Evolutionary conservation across 2,113 vertebrate genomes (phyloP), one percentile per base, ranked within the genome.

Genomic region (Clarias macrocephalus): DNA sequence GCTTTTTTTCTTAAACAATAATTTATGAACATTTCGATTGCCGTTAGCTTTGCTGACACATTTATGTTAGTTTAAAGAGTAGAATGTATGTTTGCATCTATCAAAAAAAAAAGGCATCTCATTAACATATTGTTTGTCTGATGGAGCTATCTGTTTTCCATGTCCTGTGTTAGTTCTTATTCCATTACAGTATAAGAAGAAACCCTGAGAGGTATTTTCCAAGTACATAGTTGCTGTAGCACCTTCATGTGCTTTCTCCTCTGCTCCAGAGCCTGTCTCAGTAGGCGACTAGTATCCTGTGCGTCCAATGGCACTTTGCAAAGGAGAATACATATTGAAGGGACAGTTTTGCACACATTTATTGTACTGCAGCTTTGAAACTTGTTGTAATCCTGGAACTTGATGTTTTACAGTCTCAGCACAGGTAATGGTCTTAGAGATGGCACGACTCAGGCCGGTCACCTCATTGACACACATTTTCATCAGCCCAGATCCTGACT

Each of bases 371-470:
- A 98, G 93, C 92, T 97, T 97, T 91, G 97, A 96, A 91, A 98
- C 92, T 93, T 99, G 98, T 92, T 98, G 97, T 65, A 98, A 95
- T 57, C 96, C 97, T 15, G 89, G 93, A 88, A 97, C 90, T 92
- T 95, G 95, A 85, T 96, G 93, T 92, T 97, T 99, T 91, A 99
- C 94, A 92, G 98, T 98, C 94, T 99, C 97, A 59, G 95, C 97
- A 63, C 98, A 98, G 86, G 97, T 98, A 93, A 98, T 96, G 80
- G 97, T 97, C 90, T 98, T 98, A 91, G 97, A 98, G 92, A 98
- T 93, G 0, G 96, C 97, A 52, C 96, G 93, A 63, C 96, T 97
- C 0, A 96, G 96, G 48, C 97, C 97, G 0, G 95, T 96, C 79
- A 93, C 68, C 33, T 72, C 30, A 30, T 72, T 72, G 68, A 72